Evolutionary conservation across 1,140 invertebrate genomes (phyloP), one percentile per base, ranked within the genome.

Genomic region (Drosophila eugracilis): DNA sequence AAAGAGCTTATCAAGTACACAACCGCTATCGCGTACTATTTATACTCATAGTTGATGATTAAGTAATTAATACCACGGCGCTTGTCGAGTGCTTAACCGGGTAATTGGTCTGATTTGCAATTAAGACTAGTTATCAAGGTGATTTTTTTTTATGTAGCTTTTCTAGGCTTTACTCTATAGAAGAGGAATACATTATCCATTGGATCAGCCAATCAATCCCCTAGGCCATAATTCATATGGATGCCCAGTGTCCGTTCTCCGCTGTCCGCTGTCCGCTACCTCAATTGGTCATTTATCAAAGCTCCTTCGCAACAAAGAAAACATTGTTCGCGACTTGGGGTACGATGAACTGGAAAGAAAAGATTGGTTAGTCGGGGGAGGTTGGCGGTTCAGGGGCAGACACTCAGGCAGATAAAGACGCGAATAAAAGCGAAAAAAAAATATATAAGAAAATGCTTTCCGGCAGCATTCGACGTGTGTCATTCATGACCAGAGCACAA

Each of bases 401-500:
- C 24, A 42, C 44, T 41, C 49, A 30, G 44, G 44, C 44, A 75
- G 71, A 65, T 65, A 74, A 74, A 65, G 44, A 39, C 36, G 39
- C 47, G 32, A 71, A 72, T 57, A 32, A 53, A 74, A 28, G 48
- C 69, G n/a, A n/a, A 24, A 63, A 19, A 42, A 47, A 47, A 39
- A 39, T 15, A 28, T 55, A 32, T 55, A 74, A 63, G 60, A 70
- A 84, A 85, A 72, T 73, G 55, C 36, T 75, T 80, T 66, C 67
- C 84, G 69, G 81, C 72, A 73, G 53, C 53, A 41, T 44, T 74
- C 58, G 69, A 77, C 69, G 78, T 81, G 70, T 78, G 63, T 58
- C 79, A 78, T 66, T 84, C 79, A 78, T 45, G 49, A 45, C 21
- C 19, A 15, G 19, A 58, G 4, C n/a, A 21, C 47, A 12, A 3